Evolutionary conservation across 1,140 invertebrate genomes (phyloP).

Genomic region (Euborellia annulipes): DNA sequence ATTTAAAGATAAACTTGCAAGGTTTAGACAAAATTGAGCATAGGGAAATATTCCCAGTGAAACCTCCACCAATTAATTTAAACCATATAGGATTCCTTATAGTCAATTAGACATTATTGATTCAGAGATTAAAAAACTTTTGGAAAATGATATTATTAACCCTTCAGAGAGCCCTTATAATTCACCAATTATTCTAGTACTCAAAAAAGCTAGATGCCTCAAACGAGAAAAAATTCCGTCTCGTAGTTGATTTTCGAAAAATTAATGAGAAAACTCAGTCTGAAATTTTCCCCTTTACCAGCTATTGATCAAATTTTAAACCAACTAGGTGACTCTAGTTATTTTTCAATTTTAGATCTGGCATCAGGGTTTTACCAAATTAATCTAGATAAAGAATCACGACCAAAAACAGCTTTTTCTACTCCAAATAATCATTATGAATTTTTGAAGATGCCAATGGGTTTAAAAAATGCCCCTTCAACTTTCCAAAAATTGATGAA

Average conservation of each 20-base stretch:
- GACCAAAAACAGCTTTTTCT: conserved; percentile 21
- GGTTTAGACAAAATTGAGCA: neutral
- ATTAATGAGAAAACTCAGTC: conserved; percentile 26
- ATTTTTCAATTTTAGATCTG: conserved; percentile 33
- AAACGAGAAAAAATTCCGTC: conserved; percentile 21
- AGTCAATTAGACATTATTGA: conserved; percentile 2
- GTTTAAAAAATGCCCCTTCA: conserved; percentile 18
- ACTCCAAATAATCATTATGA: conserved; percentile 19
- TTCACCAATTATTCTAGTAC: conserved; percentile 6
- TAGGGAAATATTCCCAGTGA: conserved; percentile 4
- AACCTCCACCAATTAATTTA: neutral
- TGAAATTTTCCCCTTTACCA: conserved; percentile 36
- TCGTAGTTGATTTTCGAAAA: conserved; percentile 27
- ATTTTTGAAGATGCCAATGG: conserved; percentile 19
- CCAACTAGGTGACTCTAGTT: conserved; percentile 26
- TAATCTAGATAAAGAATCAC: conserved; percentile 19
- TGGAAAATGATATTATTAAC: conserved; percentile 7
- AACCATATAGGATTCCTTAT: neutral
- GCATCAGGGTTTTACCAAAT: conserved; percentile 29
- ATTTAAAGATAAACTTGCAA: conserved; percentile 1
- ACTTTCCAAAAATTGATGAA: conserved; percentile 26
- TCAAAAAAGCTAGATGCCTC: conserved; percentile 25
- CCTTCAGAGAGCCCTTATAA: conserved; percentile 1
- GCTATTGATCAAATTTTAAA: conserved; percentile 31
- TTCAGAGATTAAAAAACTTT: conserved; percentile 3